Percentiles rank a stretch among this genome's conserved stretches.
Evolutionary conservation across 2,113 vertebrate genomes (phyloP).

Genomic region (Argyrosomus japonicus): DNA sequence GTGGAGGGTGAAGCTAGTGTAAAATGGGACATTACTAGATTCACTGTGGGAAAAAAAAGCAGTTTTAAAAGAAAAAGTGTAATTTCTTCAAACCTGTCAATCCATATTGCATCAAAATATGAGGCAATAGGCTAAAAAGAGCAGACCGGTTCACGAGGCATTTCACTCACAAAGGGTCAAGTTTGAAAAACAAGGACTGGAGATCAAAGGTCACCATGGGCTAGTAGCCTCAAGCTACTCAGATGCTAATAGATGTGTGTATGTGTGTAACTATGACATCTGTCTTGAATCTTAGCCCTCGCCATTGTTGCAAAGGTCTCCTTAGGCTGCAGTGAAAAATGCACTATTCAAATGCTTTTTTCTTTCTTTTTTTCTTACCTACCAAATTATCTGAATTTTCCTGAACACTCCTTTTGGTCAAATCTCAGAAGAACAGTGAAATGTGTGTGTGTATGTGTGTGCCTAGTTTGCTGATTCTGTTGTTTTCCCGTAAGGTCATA

Average conservation of each 20-base stretch:
- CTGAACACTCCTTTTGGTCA: background rate
- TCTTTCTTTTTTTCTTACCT: background rate
- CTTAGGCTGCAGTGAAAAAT: background rate
- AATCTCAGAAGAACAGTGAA: background rate
- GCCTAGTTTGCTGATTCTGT: conserved; percentile 16
- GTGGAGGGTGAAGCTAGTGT: background rate
- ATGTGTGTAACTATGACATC: conserved; percentile 1
- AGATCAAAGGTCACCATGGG: conserved; percentile 35
- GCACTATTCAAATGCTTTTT: background rate
- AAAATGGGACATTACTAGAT: background rate
- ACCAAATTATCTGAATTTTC: background rate
- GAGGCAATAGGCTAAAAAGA: conserved; percentile 22
- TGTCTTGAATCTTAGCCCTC: background rate
- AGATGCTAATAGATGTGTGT: conserved; percentile 5
- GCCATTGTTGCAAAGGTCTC: background rate
- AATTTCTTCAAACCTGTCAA: background rate
- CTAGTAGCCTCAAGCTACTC: conserved; percentile 21
- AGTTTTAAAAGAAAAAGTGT: background rate
- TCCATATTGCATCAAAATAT: conserved; percentile 17
- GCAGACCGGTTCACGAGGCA: conserved; percentile 36
- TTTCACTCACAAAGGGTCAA: conserved; percentile 6
- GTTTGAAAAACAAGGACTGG: conserved; percentile 38
- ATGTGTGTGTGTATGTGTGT: background rate
- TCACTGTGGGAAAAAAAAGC: background rate
- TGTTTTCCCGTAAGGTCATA: background rate